Percentiles rank a stretch among this genome's conserved stretches.
phyloP scores from a whole-genome alignment of 2,797 vertebrate genomes.

The Acanthurus lineatus region DNA sequence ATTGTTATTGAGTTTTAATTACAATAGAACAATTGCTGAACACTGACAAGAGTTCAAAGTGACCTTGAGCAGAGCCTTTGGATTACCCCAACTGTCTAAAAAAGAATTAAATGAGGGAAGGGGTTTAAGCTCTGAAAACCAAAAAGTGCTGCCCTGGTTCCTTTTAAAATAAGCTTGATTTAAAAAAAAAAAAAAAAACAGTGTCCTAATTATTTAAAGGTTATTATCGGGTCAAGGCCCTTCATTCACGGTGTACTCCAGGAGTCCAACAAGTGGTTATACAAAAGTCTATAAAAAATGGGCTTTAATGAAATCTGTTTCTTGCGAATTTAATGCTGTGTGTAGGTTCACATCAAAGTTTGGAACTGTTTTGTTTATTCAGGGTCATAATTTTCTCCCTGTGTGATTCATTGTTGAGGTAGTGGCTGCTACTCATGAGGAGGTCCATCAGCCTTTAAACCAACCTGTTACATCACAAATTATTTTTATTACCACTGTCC shows the following conservation, averaged over 20 bases:
- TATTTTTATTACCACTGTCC: not conserved
- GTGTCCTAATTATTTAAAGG: conserved; percentile 10
- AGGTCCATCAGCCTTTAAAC: conserved; percentile 42
- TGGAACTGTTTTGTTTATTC: conserved; percentile 33
- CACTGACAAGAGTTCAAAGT: conserved; percentile 18
- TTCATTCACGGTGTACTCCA: not conserved
- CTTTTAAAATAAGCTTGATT: not conserved
- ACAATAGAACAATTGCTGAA: conserved; percentile 20
- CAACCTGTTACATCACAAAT: conserved; percentile 46
- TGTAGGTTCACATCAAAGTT: not conserved
- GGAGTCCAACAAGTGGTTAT: conserved; percentile 21
- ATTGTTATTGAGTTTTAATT: conserved; percentile 13
- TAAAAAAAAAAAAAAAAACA: not conserved
- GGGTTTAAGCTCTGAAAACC: not conserved
- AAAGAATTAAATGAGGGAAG: conserved; percentile 11
- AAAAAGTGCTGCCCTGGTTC: not conserved
- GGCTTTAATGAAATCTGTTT: not conserved
- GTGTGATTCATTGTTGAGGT: conserved; percentile 44
- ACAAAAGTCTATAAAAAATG: not conserved
- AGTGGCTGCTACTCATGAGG: conserved; percentile 23
- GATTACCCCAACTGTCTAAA: conserved; percentile 17
- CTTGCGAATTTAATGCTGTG: not conserved
- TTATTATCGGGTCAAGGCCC: conserved; percentile 10
- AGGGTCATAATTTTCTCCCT: conserved; percentile 17
- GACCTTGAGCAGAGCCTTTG: conserved; percentile 54